A percentile compares a stretch with the other conserved stretches of the same genome.
These are phyloP conservation scores for Lethenteron camtschaticum DNA, from an alignment of 2,113 vertebrate species.

Conservation along the genomic window DNA sequence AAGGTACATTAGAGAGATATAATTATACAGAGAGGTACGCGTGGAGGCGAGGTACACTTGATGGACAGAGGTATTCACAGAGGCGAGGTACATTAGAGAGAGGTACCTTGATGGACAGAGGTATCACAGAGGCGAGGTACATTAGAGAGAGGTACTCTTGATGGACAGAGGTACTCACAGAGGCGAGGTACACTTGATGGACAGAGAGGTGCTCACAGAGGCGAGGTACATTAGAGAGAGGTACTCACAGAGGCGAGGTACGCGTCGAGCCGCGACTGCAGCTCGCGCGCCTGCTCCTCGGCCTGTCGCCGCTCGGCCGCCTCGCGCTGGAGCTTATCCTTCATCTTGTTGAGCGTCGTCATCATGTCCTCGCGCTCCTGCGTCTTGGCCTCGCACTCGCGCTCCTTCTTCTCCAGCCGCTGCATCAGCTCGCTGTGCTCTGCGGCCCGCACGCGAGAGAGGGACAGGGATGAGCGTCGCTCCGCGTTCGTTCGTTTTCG, in stretches of 20 bases:
- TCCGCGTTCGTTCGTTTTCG: neutral
- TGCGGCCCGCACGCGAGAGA: conserved; percentile 14
- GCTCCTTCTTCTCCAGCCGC: conserved; percentile 83
- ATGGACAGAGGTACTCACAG: too few species aligned
- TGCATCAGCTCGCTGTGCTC: conserved; percentile 86
- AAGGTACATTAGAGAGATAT: too few species aligned
- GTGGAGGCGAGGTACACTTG: too few species aligned
- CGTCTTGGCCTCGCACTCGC: conserved; percentile 84
- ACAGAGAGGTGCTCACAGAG: too few species aligned
- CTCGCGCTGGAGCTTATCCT: conserved; percentile 93
- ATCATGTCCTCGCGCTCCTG: conserved; percentile 99
- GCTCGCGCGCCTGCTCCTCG: conserved; percentile 77
- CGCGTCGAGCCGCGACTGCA: conserved; percentile 48
- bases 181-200: too few species aligned
- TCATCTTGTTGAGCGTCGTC: conserved; percentile 98
- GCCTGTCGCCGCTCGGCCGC: conserved; percentile 63
- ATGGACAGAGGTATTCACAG: too few species aligned
- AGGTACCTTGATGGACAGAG: too few species aligned
- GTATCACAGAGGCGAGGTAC: too few species aligned
- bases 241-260: neutral
- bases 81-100: neutral
- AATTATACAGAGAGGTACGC: too few species aligned
- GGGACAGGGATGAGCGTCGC: neutral
- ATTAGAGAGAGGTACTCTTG: too few species aligned
- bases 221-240: too few species aligned